Conservation (phyloP, 1,140 invertebrate species). For the Anastatus disparis region DNA sequence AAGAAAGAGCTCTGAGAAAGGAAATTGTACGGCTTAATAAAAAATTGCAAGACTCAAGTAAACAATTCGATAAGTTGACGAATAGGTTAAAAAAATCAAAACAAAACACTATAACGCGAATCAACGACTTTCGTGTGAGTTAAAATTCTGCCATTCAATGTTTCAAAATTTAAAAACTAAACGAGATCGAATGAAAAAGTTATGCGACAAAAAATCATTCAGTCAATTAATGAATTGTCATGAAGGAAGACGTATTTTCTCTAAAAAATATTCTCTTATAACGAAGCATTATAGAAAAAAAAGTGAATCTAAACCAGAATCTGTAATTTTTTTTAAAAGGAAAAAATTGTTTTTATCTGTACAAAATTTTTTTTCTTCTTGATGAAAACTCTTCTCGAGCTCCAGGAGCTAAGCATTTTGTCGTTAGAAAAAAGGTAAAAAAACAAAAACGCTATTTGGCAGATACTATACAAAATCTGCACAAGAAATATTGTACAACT, state of each 20-base stretch:
- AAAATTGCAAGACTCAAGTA: background rate
- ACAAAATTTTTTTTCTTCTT: conserved; percentile 42
- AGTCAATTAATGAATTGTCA: background rate
- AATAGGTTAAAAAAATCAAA: background rate
- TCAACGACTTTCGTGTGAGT: background rate
- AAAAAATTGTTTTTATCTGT: background rate
- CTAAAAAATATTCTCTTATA: too few relatives aligned
- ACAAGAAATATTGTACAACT: conserved; percentile 41
- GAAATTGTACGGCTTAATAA: background rate
- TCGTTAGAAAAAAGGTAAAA: conserved; percentile 46
- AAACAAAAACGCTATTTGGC: conserved; percentile 46
- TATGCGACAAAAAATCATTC: background rate
- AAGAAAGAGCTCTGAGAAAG: background rate
- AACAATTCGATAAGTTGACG: background rate
- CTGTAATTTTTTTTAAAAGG: background rate
- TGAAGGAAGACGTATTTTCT: too few relatives aligned
- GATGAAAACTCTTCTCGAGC: conserved; percentile 42
- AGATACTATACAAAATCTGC: conserved; percentile 46
- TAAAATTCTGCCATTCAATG: background rate
- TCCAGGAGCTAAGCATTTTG: conserved; percentile 46
- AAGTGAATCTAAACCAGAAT: background rate
- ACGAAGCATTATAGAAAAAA: too few relatives aligned
- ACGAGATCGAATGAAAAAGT: background rate
- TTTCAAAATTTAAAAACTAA: background rate
- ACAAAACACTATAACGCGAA: background rate